Conservation (phyloP, 1,140 invertebrate genomes). For the Brachionus paranguensis region DNA sequence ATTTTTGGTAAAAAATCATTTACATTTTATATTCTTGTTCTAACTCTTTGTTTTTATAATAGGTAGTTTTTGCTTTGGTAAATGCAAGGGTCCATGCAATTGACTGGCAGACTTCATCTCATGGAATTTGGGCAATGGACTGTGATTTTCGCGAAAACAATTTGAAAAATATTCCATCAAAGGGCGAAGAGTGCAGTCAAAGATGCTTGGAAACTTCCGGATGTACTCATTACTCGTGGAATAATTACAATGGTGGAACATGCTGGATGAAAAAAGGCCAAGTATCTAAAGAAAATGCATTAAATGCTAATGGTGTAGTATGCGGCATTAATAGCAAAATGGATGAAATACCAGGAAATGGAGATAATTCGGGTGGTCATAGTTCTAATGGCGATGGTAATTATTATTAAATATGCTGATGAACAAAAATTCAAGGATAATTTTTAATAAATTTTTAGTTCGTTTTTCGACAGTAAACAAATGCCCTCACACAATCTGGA, state of each 20-base stretch:
- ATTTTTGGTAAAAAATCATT: too few species aligned
- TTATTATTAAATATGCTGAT: too few species aligned
- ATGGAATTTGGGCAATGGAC: slow-evolving; percentile 3
- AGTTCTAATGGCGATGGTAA: too few species aligned
- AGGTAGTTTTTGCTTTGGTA: not conserved
- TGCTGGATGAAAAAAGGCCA: not conserved
- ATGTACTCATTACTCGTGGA: slow-evolving; percentile 6
- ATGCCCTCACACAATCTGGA: not conserved
- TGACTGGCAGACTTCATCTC: not conserved
- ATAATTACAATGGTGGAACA: slow-evolving; percentile 5
- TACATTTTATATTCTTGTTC: too few species aligned
- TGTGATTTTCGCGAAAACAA: not conserved
- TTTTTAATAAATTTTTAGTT: not conserved
- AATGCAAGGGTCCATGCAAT: not conserved
- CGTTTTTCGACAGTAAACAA: not conserved
- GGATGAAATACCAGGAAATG: not conserved
- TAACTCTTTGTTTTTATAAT: too few species aligned
- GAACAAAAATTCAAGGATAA: not conserved
- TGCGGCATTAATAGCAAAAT: not conserved
- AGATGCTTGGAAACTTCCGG: not conserved
- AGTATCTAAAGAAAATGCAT: not conserved
- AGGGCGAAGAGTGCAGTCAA: not conserved
- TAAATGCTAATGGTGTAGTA: not conserved
- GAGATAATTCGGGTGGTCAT: not conserved
- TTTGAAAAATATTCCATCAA: not conserved